phyloP scores from a whole-genome alignment of 2,888 invertebrate species.

The Aspidiotus rigidus region DNA sequence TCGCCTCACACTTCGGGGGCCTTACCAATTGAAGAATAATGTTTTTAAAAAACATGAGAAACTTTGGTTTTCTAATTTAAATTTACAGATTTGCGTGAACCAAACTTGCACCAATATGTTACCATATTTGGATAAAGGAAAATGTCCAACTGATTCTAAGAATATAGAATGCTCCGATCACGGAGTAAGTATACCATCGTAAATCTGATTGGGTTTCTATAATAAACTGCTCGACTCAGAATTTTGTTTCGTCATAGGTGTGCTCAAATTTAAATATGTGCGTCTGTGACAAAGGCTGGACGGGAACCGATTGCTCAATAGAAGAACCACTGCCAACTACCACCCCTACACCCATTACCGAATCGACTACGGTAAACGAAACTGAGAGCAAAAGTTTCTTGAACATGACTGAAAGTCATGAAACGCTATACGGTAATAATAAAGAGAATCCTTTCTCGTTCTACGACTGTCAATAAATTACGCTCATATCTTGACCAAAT shows the following conservation, averaged over 20 bases:
- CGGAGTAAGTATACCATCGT: slow-evolving; percentile 65
- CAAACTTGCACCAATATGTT: slow-evolving; percentile 82
- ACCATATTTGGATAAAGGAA: slow-evolving; percentile 72
- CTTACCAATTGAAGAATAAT: too few species aligned
- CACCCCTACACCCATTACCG: slow-evolving; percentile 46
- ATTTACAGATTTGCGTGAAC: slow-evolving; percentile 69
- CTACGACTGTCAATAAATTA: too few species aligned
- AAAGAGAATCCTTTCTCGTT: too few species aligned
- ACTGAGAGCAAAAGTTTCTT: slow-evolving; percentile 41
- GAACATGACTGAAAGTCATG: slow-evolving; percentile 71
- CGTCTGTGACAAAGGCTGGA: slow-evolving; percentile 81
- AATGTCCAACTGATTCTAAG: slow-evolving; percentile 82
- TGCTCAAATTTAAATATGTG: slow-evolving; percentile 90
- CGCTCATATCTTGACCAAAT: too few species aligned
- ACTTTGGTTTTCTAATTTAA: not conserved
- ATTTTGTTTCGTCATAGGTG: slow-evolving; percentile 50
- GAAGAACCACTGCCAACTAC: slow-evolving; percentile 54
- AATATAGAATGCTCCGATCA: slow-evolving; percentile 86
- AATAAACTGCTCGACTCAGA: too few species aligned
- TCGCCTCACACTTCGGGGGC: too few species aligned
- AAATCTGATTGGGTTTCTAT: too few species aligned
- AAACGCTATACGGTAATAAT: slow-evolving; percentile 83
- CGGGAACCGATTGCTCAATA: slow-evolving; percentile 76
- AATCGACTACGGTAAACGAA: slow-evolving; percentile 12
- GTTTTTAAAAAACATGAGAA: too few species aligned